Evolutionary conservation across 2,888 invertebrate genomes (phyloP), one percentile per base, ranked within the genome.

Genomic region (Plagodis dolabraria): DNA sequence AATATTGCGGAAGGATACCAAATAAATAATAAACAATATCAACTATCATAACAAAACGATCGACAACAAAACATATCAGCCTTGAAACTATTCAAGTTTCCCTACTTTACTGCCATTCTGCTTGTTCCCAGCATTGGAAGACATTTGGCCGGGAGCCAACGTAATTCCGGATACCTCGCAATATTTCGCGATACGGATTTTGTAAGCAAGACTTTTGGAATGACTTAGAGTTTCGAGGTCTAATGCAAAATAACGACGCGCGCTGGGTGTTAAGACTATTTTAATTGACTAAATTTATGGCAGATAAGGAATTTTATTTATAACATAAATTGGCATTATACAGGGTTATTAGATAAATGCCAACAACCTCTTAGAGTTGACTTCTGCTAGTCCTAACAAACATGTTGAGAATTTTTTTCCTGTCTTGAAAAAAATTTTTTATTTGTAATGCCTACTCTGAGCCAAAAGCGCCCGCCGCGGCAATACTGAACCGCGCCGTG

Each of bases 141-240:
- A 38, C 46, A 51, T 47, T 60, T 55, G 60, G 60, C 60, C 11
- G 33, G 10, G 34, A n/a, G 51, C 60, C 60, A 60, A 55, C 38
- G 34, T 52, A 40, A 60, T 52, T 55, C 34, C 51, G 42, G 36
- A 42, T 60, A 47, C 54, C 60, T 44, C 38, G 36, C 48, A 45
- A 45, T 57, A 47, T 44, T 43, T 33, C 33, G 46, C n/a, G 33
- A 46, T 35, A 51, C 35, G 40, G 33, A 34, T 47, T 33, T 33
- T 2, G 12, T 42, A 8, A 47, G 33, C 44, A 43, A 53, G 49
- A 59, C 35, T 59, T 53, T 44, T 53, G 36, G 42, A 11, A 50
- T 46, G 53, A 48, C 11, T 44, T 43, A 6, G 8, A 40, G 8
- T 40, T 7, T 10, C 40, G 11, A 12, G n/a, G 35, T 43, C 11